phyloP scores from a whole-genome alignment of 2,113 vertebrate species.

The Tiliqua scincoides region DNA sequence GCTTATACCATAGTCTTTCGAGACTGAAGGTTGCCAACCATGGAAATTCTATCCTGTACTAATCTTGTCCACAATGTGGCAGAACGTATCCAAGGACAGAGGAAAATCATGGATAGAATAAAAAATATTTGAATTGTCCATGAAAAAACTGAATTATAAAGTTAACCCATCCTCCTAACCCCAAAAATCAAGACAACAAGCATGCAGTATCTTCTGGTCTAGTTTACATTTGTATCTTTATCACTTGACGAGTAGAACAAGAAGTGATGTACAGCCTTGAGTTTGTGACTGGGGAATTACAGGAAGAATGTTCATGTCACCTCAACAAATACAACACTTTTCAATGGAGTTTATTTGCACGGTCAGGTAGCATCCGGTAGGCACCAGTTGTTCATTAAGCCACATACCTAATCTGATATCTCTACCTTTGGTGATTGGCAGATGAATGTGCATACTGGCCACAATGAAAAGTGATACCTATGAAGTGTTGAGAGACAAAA shows the following conservation, averaged over 20 bases:
- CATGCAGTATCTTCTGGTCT: background rate
- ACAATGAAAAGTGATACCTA: background rate
- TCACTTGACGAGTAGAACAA: background rate
- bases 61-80: background rate
- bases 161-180: too few species aligned
- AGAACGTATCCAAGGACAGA: slow-evolving; percentile 34
- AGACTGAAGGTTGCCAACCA: too few species aligned
- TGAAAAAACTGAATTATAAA: background rate
- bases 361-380: background rate
- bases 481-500: background rate
- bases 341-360: background rate
- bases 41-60: too few species aligned
- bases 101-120: slow-evolving; percentile 35
- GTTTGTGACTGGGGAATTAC: background rate
- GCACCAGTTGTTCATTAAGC: background rate
- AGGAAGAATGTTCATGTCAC: background rate
- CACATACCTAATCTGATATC: background rate
- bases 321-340: background rate
- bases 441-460: background rate
- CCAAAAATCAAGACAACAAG: background rate
- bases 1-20: too few species aligned
- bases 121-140: slow-evolving; percentile 48
- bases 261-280: background rate
- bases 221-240: background rate
- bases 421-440: background rate